These are phyloP conservation scores for Corvus cornix DNA, from an alignment of 2,113 vertebrate genomes.

Conservation along the genomic window DNA sequence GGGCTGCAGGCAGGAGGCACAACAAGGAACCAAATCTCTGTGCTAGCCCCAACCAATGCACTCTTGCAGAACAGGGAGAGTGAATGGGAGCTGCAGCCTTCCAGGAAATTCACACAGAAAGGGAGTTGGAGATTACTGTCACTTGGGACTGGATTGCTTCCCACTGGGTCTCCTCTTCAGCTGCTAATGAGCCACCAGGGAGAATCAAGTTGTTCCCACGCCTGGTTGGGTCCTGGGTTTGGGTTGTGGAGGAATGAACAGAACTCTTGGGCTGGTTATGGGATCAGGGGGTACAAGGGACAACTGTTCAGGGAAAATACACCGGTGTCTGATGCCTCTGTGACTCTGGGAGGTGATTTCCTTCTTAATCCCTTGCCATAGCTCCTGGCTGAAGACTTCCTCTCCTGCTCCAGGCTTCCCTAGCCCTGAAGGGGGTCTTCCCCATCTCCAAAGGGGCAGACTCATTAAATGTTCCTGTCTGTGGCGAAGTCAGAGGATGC, in stretches of 20 bases:
- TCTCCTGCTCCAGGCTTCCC: background rate
- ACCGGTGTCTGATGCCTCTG: background rate
- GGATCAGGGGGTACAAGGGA: background rate
- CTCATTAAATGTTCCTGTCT: background rate
- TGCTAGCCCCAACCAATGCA: background rate
- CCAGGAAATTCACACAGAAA: background rate
- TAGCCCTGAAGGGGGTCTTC: background rate
- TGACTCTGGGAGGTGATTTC: background rate
- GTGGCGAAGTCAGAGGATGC: background rate
- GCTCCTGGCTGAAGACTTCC: background rate
- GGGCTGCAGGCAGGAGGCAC: background rate
- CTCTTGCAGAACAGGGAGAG: background rate
- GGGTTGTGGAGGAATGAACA: background rate
- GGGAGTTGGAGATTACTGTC: background rate
- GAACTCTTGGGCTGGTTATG: background rate
- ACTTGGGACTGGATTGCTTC: background rate
- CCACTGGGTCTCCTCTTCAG: background rate
- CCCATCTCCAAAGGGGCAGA: background rate
- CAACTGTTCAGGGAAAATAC: background rate
- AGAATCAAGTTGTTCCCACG: background rate
- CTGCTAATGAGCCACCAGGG: background rate
- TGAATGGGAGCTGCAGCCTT: background rate
- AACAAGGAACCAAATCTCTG: background rate
- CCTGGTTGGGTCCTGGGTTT: background rate
- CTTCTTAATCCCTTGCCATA: accelerated